phyloP scores from a whole-genome alignment of 2,797 vertebrate genomes.

The Champsocephalus gunnari region DNA sequence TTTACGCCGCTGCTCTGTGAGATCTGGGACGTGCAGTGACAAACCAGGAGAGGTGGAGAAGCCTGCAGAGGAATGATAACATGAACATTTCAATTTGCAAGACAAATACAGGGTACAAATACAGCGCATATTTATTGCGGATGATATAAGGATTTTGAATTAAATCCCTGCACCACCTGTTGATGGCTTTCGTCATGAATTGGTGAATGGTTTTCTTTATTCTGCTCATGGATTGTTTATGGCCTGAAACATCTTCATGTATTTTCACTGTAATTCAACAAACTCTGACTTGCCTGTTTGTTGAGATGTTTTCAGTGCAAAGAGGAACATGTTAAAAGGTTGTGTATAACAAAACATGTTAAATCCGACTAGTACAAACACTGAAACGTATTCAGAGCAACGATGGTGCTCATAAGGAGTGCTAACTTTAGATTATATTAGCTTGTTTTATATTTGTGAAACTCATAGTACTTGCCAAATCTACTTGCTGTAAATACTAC shows the following conservation, averaged over 20 bases:
- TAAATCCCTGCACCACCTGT: slow-evolving; percentile 18
- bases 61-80: neutral
- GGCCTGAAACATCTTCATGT: slow-evolving; percentile 14
- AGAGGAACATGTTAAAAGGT: slow-evolving; percentile 12
- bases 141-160: slow-evolving; percentile 22
- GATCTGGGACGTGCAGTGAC: slow-evolving; percentile 98
- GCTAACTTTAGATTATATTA: slow-evolving; percentile 20
- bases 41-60: neutral
- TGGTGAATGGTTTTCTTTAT: slow-evolving; percentile 1
- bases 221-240: slow-evolving; percentile 21
- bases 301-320: slow-evolving; percentile 25
- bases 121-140: slow-evolving; percentile 37
- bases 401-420: slow-evolving; percentile 21
- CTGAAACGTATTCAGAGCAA: slow-evolving; percentile 52
- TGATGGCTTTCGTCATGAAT: slow-evolving; percentile 9
- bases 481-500: slow-evolving; percentile 22
- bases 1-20: slow-evolving; percentile 98
- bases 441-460: slow-evolving; percentile 42
- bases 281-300: slow-evolving; percentile 17
- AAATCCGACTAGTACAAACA: slow-evolving; percentile 38
- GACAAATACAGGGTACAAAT: slow-evolving; percentile 17
- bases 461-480: neutral
- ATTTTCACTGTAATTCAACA: slow-evolving; percentile 8
- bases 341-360: slow-evolving; percentile 1
- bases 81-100: slow-evolving; percentile 38